Evolutionary conservation across 2,888 invertebrate genomes (phyloP).

Genomic region (Cynaeus angustus): DNA sequence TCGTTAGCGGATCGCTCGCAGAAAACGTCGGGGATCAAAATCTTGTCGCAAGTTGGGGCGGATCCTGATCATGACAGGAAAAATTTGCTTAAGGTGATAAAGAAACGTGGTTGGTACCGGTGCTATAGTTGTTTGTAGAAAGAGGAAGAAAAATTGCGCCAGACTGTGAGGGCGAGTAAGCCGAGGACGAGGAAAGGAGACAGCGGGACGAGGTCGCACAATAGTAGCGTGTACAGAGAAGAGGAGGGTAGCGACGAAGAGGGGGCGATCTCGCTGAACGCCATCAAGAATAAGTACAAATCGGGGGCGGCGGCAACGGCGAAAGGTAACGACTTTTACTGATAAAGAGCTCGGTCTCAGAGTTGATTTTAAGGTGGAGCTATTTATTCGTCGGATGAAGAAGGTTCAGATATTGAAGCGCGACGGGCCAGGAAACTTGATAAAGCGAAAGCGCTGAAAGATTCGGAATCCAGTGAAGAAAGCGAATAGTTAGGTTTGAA

Average conservation of each 20-base stretch:
- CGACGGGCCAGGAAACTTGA: slow-evolving; percentile 82
- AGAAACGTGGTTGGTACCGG: too few relatives aligned
- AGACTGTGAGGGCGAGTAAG: slow-evolving; percentile 83
- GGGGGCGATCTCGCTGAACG: slow-evolving; percentile 91
- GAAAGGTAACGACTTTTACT: too few relatives aligned
- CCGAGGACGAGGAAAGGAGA: slow-evolving; percentile 68
- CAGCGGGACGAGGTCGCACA: slow-evolving; percentile 66
- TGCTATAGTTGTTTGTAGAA: slow-evolving; percentile 76
- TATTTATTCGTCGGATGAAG: slow-evolving; percentile 93
- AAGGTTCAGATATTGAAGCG: slow-evolving; percentile 88
- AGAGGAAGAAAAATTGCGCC: slow-evolving; percentile 96
- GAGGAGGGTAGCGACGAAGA: slow-evolving; percentile 96
- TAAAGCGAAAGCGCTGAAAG: slow-evolving; percentile 85
- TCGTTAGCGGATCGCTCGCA: slow-evolving; percentile 96
- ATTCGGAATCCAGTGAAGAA: slow-evolving; percentile 78
- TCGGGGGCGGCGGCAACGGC: slow-evolving; percentile 72
- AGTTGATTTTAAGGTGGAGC: slow-evolving; percentile 72
- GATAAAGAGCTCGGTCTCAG: too few relatives aligned
- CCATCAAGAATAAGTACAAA: slow-evolving; percentile 96
- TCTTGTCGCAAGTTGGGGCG: slow-evolving; percentile 92
- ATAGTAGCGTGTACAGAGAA: slow-evolving; percentile 73
- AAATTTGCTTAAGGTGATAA: slow-evolving; percentile 88
- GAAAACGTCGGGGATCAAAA: slow-evolving; percentile 96
- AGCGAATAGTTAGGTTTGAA: slow-evolving; percentile 62
- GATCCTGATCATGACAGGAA: slow-evolving; percentile 96